These are phyloP conservation scores for Brachymystax lenok DNA, from an alignment of 2,797 vertebrate genomes.

Conservation along the genomic window DNA sequence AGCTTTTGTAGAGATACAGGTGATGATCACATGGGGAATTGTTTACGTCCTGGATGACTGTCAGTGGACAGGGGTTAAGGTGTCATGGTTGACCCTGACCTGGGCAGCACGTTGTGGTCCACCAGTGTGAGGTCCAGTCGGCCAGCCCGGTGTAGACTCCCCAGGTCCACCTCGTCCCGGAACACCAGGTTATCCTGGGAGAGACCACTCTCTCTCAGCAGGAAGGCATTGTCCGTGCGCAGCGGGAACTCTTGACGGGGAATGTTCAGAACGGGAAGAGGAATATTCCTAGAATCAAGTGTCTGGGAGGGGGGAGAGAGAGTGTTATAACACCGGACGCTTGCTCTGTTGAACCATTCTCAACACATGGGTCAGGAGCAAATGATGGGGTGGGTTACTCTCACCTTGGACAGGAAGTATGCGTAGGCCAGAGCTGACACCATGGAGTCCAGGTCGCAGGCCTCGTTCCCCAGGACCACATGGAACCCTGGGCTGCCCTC, in stretches of 20 bases:
- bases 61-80: neutral
- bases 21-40: neutral
- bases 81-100: conserved; percentile 61
- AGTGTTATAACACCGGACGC: neutral
- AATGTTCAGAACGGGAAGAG: conserved; percentile 90
- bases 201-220: conserved; percentile 75
- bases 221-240: conserved; percentile 77
- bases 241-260: conserved; percentile 80
- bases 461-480: conserved; percentile 90
- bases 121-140: conserved; percentile 85
- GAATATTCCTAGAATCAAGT: conserved; percentile 16
- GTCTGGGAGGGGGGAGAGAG: conserved; percentile 69
- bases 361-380: neutral
- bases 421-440: conserved; percentile 86
- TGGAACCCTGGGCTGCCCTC: conserved; percentile 69
- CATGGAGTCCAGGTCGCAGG: conserved; percentile 92
- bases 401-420: conserved; percentile 88
- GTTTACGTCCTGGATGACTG: neutral
- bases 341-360: neutral
- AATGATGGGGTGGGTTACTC: conserved; percentile 32
- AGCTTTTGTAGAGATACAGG: neutral
- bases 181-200: conserved; percentile 76
- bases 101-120: conserved; percentile 88
- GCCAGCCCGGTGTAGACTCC: conserved; percentile 66
- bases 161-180: conserved; percentile 88